A percentile compares a stretch with the other conserved stretches of the same genome.
phyloP scores from a whole-genome alignment of 2,797 vertebrate genomes.

The Malacoctenus gilli region DNA sequence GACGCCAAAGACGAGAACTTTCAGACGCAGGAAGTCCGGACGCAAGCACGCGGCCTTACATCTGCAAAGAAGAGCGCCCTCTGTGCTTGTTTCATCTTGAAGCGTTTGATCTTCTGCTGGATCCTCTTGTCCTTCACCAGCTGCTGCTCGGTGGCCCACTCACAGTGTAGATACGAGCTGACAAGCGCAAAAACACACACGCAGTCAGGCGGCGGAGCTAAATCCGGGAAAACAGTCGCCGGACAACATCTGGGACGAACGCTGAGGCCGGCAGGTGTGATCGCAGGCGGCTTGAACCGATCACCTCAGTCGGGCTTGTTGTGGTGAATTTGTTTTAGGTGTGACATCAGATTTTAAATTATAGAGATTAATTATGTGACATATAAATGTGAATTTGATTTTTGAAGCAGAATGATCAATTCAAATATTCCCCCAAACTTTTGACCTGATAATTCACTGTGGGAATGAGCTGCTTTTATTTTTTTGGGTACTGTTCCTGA shows the following conservation, averaged over 20 bases:
- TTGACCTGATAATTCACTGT: slow-evolving; percentile 21
- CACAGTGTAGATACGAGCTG: slow-evolving; percentile 98
- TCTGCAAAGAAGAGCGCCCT: slow-evolving; percentile 98
- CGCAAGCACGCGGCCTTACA: slow-evolving; percentile 78
- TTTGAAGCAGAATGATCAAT: too few species aligned
- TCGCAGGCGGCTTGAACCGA: slow-evolving; percentile 9
- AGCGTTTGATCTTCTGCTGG: slow-evolving; percentile 99
- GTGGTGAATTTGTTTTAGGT: too few species aligned
- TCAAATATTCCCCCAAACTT: too few species aligned
- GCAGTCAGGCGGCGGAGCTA: slow-evolving; percentile 10
- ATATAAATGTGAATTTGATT: too few species aligned
- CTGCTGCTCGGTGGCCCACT: slow-evolving; percentile 98
- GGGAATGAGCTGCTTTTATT: slow-evolving; percentile 9
- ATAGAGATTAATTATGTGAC: slow-evolving; percentile 37
- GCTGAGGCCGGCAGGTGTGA: slow-evolving; percentile 20
- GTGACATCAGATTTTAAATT: too few species aligned
- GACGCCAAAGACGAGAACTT: too few species aligned
- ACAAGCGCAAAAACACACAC: slow-evolving; percentile 24
- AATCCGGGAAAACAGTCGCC: slow-evolving; percentile 23
- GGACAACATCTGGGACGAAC: slow-evolving; percentile 21
- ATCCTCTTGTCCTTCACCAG: slow-evolving; percentile 99
- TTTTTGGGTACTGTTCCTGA: slow-evolving; percentile 9
- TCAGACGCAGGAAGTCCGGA: background rate
- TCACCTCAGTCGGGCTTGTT: slow-evolving; percentile 8
- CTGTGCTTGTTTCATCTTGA: slow-evolving; percentile 98